Percentiles rank a stretch among this genome's conserved stretches.
These are phyloP conservation scores for Eubasilissa regina DNA, from an alignment of 1,140 invertebrate species.

Conservation along the genomic window DNA sequence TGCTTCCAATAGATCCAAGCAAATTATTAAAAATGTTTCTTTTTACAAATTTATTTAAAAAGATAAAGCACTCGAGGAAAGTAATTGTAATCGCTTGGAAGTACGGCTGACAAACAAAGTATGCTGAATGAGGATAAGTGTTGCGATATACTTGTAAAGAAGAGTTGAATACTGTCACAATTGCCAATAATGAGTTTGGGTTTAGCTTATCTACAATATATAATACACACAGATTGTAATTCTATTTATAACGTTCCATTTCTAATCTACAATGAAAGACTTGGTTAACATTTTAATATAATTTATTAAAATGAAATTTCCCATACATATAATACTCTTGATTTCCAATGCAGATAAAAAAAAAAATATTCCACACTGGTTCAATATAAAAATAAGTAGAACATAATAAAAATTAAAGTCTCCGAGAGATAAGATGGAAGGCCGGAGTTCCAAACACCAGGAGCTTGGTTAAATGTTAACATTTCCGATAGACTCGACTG, in stretches of 20 bases:
- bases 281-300: slow-evolving; percentile 58
- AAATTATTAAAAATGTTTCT: no score
- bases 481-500: background rate
- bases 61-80: no score
- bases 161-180: no score
- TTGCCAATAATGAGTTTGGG: no score
- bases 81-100: no score
- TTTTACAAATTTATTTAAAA: no score
- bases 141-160: no score
- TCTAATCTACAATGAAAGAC: slow-evolving; percentile 23
- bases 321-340: slow-evolving; percentile 59
- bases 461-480: background rate
- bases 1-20: no score
- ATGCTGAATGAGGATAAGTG: no score
- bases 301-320: slow-evolving; percentile 61
- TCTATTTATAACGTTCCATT: background rate
- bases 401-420: slow-evolving; percentile 51
- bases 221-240: no score
- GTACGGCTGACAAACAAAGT: no score
- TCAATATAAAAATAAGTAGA: slow-evolving; percentile 57
- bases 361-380: slow-evolving; percentile 55
- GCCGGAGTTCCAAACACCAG: slow-evolving; percentile 12
- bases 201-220: no score
- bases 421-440: slow-evolving; percentile 17
- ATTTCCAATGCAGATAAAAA: slow-evolving; percentile 49